Conservation (phyloP, 2,113 vertebrate genomes). For the Benitochromis conjunctus region DNA sequence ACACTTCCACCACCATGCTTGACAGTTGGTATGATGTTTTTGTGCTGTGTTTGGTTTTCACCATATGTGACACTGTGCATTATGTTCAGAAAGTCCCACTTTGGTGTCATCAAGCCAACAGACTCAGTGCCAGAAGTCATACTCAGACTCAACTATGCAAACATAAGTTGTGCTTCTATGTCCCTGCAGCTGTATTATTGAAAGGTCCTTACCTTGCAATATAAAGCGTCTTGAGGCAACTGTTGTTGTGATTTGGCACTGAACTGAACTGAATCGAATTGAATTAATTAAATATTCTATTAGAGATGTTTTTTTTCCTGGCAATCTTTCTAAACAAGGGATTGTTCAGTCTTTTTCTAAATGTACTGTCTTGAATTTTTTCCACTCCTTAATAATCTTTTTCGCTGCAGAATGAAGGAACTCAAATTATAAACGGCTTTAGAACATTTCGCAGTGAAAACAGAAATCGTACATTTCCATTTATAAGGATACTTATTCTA, state of each 20-base stretch:
- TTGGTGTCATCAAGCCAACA: neutral
- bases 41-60: neutral
- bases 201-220: neutral
- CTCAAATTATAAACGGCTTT: neutral
- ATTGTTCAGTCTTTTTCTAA: neutral
- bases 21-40: neutral
- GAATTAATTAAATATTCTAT: neutral
- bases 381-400: neutral
- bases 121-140: neutral
- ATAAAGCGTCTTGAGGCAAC: neutral
- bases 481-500: neutral
- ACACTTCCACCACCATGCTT: neutral
- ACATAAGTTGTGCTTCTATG: neutral
- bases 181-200: accelerated
- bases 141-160: neutral
- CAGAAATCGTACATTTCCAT: neutral
- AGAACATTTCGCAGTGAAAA: neutral
- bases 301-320: neutral
- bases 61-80: neutral
- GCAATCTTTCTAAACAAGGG: neutral
- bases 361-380: neutral
- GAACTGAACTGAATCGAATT: neutral
- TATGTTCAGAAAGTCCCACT: neutral
- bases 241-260: neutral
- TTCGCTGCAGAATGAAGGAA: neutral